Evolutionary conservation across 2,797 vertebrate species (phyloP), one percentile per base, ranked within the genome.

Genomic region (Crenuchus spilurus): DNA sequence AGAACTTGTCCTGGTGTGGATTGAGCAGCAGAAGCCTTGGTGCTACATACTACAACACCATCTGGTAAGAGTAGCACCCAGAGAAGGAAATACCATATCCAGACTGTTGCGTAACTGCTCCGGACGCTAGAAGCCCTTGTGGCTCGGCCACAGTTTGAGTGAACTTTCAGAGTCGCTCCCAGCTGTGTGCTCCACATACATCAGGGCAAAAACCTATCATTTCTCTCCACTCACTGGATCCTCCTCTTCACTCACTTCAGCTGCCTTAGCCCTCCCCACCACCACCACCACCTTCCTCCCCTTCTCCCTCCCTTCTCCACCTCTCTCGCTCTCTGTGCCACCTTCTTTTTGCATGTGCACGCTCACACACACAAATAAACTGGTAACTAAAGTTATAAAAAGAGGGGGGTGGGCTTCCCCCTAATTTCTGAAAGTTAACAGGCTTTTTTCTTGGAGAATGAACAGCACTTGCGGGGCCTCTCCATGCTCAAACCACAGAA

Each of bases 31-130:
- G n/a, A n/a, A n/a, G n/a, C n/a, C n/a, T n/a, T n/a, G 48, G 22
- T 41, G 39, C 75, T 75, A 75, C 77, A 77, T 91, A 86, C 52
- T 88, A 76, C 48, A 64, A 78, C 92, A 86, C 83, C 70, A 82
- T 63, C 80, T 69, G 82, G 85, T 85, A 80, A 89, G 84, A 90
- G 78, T 88, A 85, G 84, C 85, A 41, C 35, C 71, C 69, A 35
- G 75, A 75, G 84, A 73, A 86, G 80, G 79, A 86, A 87, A 86
- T 76, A 83, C 83, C 89, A 80, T 75, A 77, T 83, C 83, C 89
- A 83, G 80, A n/a, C 72, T 78, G 84, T 94, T 94, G 92, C 80
- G 87, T 87, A 94, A 95, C 42, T 75, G 83, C 76, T 90, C 81
- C 78, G 85, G 75, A 51, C 70, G 80, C 77, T 80, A 82, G 70